phyloP scores from a whole-genome alignment of 2,113 vertebrate genomes.

The Callionymus lyra region DNA sequence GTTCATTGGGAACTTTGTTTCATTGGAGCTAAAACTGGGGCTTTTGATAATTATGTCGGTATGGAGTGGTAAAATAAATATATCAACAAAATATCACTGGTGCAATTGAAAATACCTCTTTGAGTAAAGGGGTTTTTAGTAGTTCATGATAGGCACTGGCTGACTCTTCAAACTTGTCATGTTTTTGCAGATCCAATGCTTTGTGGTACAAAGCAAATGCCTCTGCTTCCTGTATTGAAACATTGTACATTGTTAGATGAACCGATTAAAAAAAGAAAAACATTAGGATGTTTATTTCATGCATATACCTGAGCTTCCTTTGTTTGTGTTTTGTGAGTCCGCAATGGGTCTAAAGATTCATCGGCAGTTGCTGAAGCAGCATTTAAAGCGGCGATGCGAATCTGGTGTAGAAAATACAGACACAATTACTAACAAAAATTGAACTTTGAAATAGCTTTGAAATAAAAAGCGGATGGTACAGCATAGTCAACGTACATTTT shows the following conservation, averaged over 20 bases:
- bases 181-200: slow-evolving; percentile 95
- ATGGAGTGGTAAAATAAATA: too few species aligned
- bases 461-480: too few species aligned
- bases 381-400: slow-evolving; percentile 92
- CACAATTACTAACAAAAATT: background rate
- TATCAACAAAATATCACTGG: too few species aligned
- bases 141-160: slow-evolving; percentile 91
- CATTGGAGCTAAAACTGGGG: too few species aligned
- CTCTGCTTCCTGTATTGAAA: slow-evolving; percentile 83
- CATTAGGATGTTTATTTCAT: too few species aligned
- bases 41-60: too few species aligned
- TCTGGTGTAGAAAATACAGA: slow-evolving; percentile 58
- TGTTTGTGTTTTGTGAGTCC: slow-evolving; percentile 83
- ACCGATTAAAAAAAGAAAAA: too few species aligned
- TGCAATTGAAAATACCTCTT: too few species aligned
- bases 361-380: slow-evolving; percentile 80
- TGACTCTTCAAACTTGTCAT: slow-evolving; percentile 91
- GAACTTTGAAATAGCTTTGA: too few species aligned
- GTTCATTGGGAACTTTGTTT: too few species aligned
- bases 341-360: slow-evolving; percentile 81
- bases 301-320: slow-evolving; percentile 87
- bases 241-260: too few species aligned
- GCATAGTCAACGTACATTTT: too few species aligned
- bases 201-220: slow-evolving; percentile 95
- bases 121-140: slow-evolving; percentile 84